phyloP scores from a whole-genome alignment of 2,113 vertebrate genomes.

The Empidonax traillii region DNA sequence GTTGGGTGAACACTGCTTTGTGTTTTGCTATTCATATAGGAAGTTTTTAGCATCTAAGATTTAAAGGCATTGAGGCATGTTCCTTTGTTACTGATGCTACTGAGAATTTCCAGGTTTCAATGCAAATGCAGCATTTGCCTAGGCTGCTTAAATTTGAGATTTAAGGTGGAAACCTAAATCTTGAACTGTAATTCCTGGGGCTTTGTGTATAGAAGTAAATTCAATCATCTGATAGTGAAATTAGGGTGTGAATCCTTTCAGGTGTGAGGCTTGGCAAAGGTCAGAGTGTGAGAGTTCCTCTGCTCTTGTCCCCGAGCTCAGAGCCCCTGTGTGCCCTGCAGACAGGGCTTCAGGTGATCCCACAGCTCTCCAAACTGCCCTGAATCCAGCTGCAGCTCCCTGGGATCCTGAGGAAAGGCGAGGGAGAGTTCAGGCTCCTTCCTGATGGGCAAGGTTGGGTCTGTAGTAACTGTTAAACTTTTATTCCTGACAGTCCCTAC shows the following conservation, averaged over 20 bases:
- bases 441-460: background rate
- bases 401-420: background rate
- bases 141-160: background rate
- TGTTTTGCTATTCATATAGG: background rate
- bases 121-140: background rate
- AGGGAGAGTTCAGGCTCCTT: background rate
- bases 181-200: background rate
- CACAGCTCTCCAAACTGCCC: background rate
- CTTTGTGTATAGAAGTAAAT: background rate
- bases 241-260: background rate
- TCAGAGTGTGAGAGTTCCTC: background rate
- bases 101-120: background rate
- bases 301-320: background rate
- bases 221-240: background rate
- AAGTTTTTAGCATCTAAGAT: background rate
- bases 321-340: background rate
- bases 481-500: background rate
- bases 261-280: background rate
- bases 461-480: background rate
- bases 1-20: background rate
- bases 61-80: background rate
- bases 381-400: background rate
- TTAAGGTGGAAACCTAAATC: background rate
- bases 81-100: background rate
- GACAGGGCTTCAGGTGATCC: background rate